These are phyloP conservation scores for Nerophis lumbriciformis DNA, from an alignment of 2,113 vertebrate genomes.

Conservation along the genomic window DNA sequence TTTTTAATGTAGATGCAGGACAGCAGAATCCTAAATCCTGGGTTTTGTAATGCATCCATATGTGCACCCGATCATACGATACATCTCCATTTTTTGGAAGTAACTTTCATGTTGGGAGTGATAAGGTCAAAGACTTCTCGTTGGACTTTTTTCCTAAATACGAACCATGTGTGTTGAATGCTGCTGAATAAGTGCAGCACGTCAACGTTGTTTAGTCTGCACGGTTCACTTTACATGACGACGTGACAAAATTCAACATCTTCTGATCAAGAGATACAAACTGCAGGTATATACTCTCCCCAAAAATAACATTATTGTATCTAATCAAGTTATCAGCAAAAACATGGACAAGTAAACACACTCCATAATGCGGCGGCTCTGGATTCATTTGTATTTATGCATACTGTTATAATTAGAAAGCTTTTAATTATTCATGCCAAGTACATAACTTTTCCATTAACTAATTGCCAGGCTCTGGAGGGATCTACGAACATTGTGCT, in stretches of 20 bases:
- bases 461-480: constrained; percentile 61
- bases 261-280: constrained; percentile 46
- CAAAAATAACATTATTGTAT: constrained; percentile 53
- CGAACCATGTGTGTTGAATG: constrained; percentile 45
- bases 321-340: constrained; percentile 46
- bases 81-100: background rate
- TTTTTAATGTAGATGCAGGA: background rate
- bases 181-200: constrained; percentile 44
- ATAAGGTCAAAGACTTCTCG: constrained; percentile 12
- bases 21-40: background rate
- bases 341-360: constrained; percentile 13
- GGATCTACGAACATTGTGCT: constrained; percentile 29
- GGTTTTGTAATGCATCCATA: background rate
- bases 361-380: background rate
- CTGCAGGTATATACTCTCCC: constrained; percentile 4
- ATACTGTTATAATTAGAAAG: constrained; percentile 45
- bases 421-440: constrained; percentile 62
- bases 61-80: background rate
- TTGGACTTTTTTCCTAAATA: constrained; percentile 33
- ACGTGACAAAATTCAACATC: constrained; percentile 62
- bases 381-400: constrained; percentile 33
- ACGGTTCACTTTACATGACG: constrained; percentile 56
- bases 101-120: constrained; percentile 10
- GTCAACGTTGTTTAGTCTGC: constrained; percentile 63
- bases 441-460: constrained; percentile 71